Evolutionary conservation across 2,888 invertebrate species (phyloP), one percentile per base, ranked within the genome.

Genomic region (Lasius platythorax): DNA sequence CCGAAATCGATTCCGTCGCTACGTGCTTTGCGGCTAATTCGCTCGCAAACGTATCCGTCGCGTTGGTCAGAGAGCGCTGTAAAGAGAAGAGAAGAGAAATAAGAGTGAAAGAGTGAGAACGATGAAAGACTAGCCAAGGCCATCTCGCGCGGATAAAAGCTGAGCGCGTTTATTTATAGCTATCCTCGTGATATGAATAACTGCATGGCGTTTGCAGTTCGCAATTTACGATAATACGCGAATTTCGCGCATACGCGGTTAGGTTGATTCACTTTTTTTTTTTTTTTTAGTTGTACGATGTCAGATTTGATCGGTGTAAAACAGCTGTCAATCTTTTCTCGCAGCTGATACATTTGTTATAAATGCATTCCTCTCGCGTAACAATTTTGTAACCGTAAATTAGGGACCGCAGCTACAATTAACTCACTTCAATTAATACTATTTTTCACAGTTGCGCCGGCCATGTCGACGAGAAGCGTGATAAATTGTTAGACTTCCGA

Each of bases 401-500:
- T 43, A 58, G 40, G 11, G 30, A 56, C 28, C 56, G 40, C 40
- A 15, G 56, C n/a, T 58, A 40, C 43, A 78, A 78, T 78, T 70
- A 78, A 43, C 40, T 56, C 40, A n/a, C 40, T 40, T 61, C 82
- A 87, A 86, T 88, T 86, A 87, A 74, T 72, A 53, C 53, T 67
- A 82, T 83, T 88, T 88, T 83, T 88, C 81, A 68, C 86, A 84
- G 85, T 81, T 81, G 87, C 87, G 83, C 86, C 61, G 83, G 82
- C 63, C 81, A 78, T 76, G 76, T 85, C 72, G 81, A 15, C 56
- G 40, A 85, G 87, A 82, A 82, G 84, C 76, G 73, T 85, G 91
- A 91, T 91, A 88, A 91, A 92, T 92, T 85, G 90, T 83, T 86
- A 61, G 87, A 87, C 82, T 90, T 91, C 89, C 90, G 89, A 87